A percentile compares a stretch with the other conserved stretches of the same genome.
Evolutionary conservation across 2,113 vertebrate genomes (phyloP).

Genomic region (Bostrychus sinensis): DNA sequence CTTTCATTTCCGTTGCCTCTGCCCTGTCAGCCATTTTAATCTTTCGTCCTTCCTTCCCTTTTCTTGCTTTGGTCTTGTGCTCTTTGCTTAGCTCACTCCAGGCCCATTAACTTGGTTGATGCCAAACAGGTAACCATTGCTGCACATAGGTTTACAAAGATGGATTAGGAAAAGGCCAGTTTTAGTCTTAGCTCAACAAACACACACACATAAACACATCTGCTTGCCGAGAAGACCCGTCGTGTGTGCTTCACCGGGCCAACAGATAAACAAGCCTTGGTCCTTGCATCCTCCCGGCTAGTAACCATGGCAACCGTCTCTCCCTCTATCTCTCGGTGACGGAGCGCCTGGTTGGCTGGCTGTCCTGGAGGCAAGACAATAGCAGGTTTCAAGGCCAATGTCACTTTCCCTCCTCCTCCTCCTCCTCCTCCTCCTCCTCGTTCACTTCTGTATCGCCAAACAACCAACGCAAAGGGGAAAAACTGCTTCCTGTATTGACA

Average conservation of each 20-base stretch:
- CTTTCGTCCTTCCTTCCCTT: constrained; percentile 4
- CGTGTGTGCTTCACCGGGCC: constrained; percentile 66
- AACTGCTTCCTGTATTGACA: constrained; percentile 49
- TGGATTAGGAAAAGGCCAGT: constrained; percentile 39
- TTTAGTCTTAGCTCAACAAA: constrained; percentile 25
- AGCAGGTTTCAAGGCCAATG: constrained; percentile 82
- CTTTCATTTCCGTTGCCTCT: constrained; percentile 45
- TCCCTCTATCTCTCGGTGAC: constrained; percentile 50
- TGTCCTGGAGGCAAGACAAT: constrained; percentile 82
- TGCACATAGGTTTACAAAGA: constrained; percentile 60
- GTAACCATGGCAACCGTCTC: constrained; percentile 81
- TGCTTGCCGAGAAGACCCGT: constrained; percentile 63
- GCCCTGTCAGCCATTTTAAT: constrained; percentile 10
- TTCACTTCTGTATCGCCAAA: constrained; percentile 20
- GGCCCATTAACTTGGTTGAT: constrained; percentile 52
- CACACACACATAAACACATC: constrained; percentile 55
- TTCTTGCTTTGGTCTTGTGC: neutral
- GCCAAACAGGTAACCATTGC: constrained; percentile 45
- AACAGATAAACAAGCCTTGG: constrained; percentile 82
- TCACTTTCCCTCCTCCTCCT: constrained; percentile 52
- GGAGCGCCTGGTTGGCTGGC: constrained; percentile 71
- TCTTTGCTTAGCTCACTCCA: constrained; percentile 38
- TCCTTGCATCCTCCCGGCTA: constrained; percentile 74
- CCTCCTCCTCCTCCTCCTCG: neutral
- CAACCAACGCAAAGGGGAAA: constrained; percentile 1